A percentile compares a stretch with the other conserved stretches of the same genome.
These are phyloP conservation scores for Sympetrum striolatum DNA, from an alignment of 2,888 invertebrate species.

Conservation along the genomic window DNA sequence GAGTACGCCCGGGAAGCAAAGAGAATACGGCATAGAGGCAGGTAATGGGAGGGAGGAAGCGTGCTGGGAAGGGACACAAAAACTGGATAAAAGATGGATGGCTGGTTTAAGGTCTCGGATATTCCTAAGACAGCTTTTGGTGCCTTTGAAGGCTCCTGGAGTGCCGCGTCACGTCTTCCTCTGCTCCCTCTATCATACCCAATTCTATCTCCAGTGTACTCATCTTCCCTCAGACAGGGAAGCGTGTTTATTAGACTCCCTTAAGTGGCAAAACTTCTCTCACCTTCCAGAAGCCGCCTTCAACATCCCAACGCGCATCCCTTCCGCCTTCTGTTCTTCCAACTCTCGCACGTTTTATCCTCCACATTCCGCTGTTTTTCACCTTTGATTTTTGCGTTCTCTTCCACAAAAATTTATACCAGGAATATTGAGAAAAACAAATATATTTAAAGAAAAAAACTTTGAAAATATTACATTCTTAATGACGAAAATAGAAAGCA, in stretches of 20 bases:
- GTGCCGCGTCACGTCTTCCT: background rate
- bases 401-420: too few species aligned
- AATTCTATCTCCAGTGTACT: background rate
- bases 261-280: conserved; percentile 11
- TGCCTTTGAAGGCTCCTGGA: conserved; percentile 12
- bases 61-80: background rate
- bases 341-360: background rate
- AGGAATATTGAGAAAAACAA: too few species aligned
- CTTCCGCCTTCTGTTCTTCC: background rate
- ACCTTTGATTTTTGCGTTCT: background rate
- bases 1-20: background rate
- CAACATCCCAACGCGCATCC: background rate
- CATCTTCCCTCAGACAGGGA: background rate
- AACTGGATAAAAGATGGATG: background rate
- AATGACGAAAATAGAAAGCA: too few species aligned
- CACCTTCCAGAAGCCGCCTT: background rate
- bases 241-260: background rate
- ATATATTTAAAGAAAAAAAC: too few species aligned
- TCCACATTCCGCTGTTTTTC: background rate
- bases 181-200: too few species aligned
- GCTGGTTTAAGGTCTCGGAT: background rate
- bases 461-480: too few species aligned
- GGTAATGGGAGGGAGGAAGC: background rate
- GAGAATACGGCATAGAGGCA: background rate
- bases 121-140: background rate